A percentile compares a stretch with the other conserved stretches of the same genome.
phyloP scores from a whole-genome alignment of 2,888 invertebrate genomes.

The Elmis aenea region DNA sequence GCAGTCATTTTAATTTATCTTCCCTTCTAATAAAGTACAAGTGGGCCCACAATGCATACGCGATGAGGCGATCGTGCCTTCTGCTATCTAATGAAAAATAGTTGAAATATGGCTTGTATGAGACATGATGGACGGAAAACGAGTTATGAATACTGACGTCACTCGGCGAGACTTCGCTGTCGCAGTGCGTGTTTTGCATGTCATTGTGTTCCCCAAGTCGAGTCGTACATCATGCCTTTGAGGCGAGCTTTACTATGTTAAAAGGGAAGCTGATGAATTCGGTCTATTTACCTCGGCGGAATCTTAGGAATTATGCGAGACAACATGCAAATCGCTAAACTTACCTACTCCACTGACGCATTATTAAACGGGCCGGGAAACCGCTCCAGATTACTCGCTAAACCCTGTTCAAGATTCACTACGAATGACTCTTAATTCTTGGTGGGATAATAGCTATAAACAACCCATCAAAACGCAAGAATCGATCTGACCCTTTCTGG shows the following conservation, averaged over 20 bases:
- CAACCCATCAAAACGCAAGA: too few species aligned
- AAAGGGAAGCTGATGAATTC: slow-evolving; percentile 13
- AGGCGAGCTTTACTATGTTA: slow-evolving; percentile 14
- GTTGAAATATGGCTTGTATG: slow-evolving; percentile 29
- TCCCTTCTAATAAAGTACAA: slow-evolving; percentile 36
- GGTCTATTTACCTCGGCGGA: slow-evolving; percentile 5
- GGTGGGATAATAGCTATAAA: too few species aligned
- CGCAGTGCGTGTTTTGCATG: slow-evolving; percentile 26
- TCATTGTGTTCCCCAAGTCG: slow-evolving; percentile 17
- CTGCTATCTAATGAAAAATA: slow-evolving; percentile 30
- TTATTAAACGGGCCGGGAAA: too few species aligned
- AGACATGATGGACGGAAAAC: slow-evolving; percentile 28
- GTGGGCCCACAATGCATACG: slow-evolving; percentile 37
- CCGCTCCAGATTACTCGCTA: too few species aligned
- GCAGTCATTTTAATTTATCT: slow-evolving; percentile 36
- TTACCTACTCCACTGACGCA: too few species aligned
- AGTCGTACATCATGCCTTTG: slow-evolving; percentile 13
- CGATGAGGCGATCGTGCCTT: slow-evolving; percentile 30
- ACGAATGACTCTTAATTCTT: too few species aligned
- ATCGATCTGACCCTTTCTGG: too few species aligned
- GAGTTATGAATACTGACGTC: slow-evolving; percentile 29
- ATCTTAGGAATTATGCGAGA: slow-evolving; percentile 13
- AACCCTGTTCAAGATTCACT: too few species aligned
- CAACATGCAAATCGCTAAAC: slow-evolving; percentile 7
- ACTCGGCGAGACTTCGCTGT: slow-evolving; percentile 17